A percentile compares a stretch with the other conserved stretches of the same genome.
Conservation (phyloP, 2,888 invertebrate species). For the Subacronicta megacephala region DNA sequence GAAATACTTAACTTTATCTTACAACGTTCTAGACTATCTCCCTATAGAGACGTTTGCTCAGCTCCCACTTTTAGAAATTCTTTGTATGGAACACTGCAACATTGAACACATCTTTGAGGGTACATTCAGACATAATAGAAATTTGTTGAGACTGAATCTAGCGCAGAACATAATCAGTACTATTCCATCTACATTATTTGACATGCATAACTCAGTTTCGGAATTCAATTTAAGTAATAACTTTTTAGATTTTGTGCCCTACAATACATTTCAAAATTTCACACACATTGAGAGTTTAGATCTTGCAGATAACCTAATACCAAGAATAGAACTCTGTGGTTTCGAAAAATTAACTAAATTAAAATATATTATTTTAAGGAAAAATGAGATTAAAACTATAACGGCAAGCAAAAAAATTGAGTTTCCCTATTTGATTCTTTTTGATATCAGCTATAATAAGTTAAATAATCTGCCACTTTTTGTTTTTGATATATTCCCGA, state of each 20-base stretch:
- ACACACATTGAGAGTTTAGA: conserved; percentile 93
- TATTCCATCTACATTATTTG: conserved; percentile 92
- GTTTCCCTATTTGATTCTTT: conserved; percentile 73
- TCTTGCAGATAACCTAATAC: conserved; percentile 91
- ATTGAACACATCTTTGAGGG: conserved; percentile 92
- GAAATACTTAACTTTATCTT: conserved; percentile 92
- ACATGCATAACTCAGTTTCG: conserved; percentile 91
- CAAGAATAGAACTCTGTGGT: conserved; percentile 92
- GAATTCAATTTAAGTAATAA: conserved; percentile 94
- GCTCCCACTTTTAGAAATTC: conserved; percentile 93
- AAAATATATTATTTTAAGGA: conserved; percentile 78
- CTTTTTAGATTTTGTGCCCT: conserved; percentile 93
- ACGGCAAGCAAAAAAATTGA: conserved; percentile 77
- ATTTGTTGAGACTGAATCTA: conserved; percentile 92
- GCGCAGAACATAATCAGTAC: conserved; percentile 92
- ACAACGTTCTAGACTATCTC: conserved; percentile 94
- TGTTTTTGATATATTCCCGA: conserved; percentile 82
- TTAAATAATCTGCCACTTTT: conserved; percentile 74
- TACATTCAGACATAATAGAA: conserved; percentile 93
- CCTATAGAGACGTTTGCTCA: conserved; percentile 92
- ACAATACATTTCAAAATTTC: conserved; percentile 93
- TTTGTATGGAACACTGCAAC: conserved; percentile 92
- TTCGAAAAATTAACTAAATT: conserved; percentile 79
- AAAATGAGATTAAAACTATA: conserved; percentile 82
- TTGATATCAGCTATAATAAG: conserved; percentile 83